Conservation (phyloP, 2,888 invertebrate species). For the Dasysyrphus tricinctus region DNA sequence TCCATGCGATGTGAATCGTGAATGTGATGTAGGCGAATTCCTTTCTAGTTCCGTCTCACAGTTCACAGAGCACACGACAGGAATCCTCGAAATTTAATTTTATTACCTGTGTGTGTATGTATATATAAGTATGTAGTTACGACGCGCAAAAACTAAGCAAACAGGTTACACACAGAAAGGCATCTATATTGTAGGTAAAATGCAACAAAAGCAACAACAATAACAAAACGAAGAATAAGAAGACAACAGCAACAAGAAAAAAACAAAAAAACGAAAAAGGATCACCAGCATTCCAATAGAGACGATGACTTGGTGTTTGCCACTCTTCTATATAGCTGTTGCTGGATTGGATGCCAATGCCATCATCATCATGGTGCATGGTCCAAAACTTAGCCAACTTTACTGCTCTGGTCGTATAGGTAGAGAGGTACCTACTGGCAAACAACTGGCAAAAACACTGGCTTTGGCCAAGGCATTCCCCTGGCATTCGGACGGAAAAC, state of each 20-base stretch:
- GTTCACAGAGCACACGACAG: constrained; percentile 55
- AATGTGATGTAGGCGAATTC: constrained; percentile 43
- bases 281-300: constrained; percentile 75
- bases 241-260: not conserved
- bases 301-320: constrained; percentile 73
- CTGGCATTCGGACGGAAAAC: constrained; percentile 68
- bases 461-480: constrained; percentile 66
- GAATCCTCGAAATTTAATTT: constrained; percentile 72
- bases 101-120: constrained; percentile 51
- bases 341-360: constrained; percentile 43
- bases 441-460: constrained; percentile 15
- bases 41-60: constrained; percentile 50
- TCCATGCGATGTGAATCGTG: constrained; percentile 8
- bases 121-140: not conserved
- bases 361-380: constrained; percentile 67
- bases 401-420: constrained; percentile 1
- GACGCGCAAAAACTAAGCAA: constrained; percentile 68
- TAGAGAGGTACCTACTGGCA: not conserved
- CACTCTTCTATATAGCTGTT: constrained; percentile 35
- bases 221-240: constrained; percentile 37
- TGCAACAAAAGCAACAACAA: constrained; percentile 29
- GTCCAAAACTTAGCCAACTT: constrained; percentile 45
- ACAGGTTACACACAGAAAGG: constrained; percentile 73
- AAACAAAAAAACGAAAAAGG: constrained; percentile 65
- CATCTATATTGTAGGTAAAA: constrained; percentile 48